A percentile compares a stretch with the other conserved stretches of the same genome.
Conservation (phyloP, 2,888 invertebrate species). For the Stenurella melanura region DNA sequence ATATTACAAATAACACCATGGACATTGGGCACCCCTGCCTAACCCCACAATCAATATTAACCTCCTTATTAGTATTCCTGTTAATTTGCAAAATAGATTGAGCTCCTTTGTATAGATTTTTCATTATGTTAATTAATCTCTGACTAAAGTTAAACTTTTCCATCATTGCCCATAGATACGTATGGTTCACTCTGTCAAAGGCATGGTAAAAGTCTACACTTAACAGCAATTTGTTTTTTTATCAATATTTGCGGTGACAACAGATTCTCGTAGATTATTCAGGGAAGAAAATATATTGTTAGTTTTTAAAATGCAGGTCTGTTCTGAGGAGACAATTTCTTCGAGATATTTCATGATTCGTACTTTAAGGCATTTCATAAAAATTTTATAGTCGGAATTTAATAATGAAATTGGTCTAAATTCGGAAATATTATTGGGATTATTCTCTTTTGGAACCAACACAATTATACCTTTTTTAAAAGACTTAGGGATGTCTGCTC, state of each 20-base stretch:
- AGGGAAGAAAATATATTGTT: conserved; percentile 18
- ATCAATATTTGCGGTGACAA: background rate
- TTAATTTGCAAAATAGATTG: no score
- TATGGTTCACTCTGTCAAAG: conserved; percentile 23
- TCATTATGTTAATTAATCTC: background rate
- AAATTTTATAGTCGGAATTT: conserved; percentile 28
- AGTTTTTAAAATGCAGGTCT: conserved; percentile 23
- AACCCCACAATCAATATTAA: no score
- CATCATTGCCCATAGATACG: conserved; percentile 3
- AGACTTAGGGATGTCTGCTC: background rate
- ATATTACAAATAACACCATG: no score
- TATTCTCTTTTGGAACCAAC: conserved; percentile 1
- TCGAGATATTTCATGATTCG: background rate
- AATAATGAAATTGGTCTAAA: no score
- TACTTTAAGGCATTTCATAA: conserved; percentile 26
- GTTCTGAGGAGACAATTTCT: conserved; percentile 23
- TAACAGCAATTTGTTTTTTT: conserved; percentile 6
- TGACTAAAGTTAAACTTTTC: background rate
- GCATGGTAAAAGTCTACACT: conserved; percentile 29
- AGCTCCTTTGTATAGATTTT: no score
- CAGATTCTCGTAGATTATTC: conserved; percentile 19
- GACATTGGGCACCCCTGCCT: no score
- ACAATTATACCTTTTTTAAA: conserved; percentile 28
- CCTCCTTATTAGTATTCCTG: no score
- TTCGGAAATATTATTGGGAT: background rate